Base-by-base conservation (phyloP, 1,140 invertebrate species). In the Aphaenogaster ashmeadi region DNA sequence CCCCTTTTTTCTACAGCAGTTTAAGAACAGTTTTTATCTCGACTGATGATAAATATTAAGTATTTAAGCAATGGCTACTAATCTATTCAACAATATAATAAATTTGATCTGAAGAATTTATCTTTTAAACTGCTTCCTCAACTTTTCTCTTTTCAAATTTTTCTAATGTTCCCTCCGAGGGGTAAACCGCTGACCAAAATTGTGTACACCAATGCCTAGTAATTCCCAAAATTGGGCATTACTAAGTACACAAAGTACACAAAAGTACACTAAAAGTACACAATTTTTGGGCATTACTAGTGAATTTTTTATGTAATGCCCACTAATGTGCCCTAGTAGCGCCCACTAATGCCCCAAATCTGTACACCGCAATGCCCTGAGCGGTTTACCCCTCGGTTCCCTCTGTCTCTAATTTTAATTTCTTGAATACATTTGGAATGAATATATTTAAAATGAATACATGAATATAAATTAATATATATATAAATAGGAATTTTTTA, bases 391-490 rank as follows among this genome's bases (percentile, higher is more conserved):
- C n/a, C n/a, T n/a, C n/a, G n/a, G 15, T 7, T 64, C 5, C 7
- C 8, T 27, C 27, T 27, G 27, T 1, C 27, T 27, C 27, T 52
- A 9, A 66, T 5, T 44, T 44, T 38, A n/a, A 18, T 44, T 44
- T 67, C 64, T 47, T 47, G 38, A 47, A 47, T 27, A 66, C 15
- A 1, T 27, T 58, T 56, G 36, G 33, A 33, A 60, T 38, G 50
- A 54, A 36, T 72, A 36, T n/a, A 54, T 50, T 47, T 27, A 33
- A 21, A 41, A 74, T 27, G 9, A 66, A 21, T 67, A 0, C 13
- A 27, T 21, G 18, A 58, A 41, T 77, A n/a, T 54, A 74, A 75
- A 54, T 75, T 52, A 21, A n/a, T 27, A 27, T 27, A 27, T 27
- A 27, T 27, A 27, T 27, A 27, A 27, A 27, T 27, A 75, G 38